Evolutionary conservation across 35 echinoderm and acorn worm genomes (phyloP).

Genomic region (Stichopus chloronotus): DNA sequence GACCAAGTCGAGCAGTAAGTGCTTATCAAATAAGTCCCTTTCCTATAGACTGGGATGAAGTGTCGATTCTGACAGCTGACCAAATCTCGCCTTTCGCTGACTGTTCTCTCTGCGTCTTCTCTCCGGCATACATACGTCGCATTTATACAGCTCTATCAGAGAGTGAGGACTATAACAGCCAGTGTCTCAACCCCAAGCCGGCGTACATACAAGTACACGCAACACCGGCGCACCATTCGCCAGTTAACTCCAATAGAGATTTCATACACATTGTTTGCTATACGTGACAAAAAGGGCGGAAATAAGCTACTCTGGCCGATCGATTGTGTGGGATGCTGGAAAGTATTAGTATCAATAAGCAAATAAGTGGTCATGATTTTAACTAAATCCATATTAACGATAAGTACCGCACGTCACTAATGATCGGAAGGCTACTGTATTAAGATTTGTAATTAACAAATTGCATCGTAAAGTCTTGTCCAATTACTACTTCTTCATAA

Average conservation of each 20-base stretch:
- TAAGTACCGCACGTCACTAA: background rate
- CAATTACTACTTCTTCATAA: background rate
- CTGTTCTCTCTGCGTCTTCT: too few species aligned
- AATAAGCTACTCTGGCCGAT: background rate
- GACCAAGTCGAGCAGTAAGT: too few species aligned
- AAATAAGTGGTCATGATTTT: background rate
- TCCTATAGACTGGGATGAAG: too few species aligned
- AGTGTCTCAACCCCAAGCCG: background rate
- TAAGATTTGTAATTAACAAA: background rate
- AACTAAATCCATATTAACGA: background rate
- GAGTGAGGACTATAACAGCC: background rate
- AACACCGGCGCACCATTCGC: background rate
- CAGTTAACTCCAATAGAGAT: background rate
- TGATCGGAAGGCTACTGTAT: background rate
- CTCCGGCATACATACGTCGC: background rate
- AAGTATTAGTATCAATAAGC: background rate
- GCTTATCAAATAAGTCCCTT: too few species aligned
- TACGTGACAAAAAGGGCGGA: background rate
- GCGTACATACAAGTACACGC: too few species aligned
- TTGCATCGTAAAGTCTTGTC: background rate
- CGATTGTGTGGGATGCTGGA: background rate
- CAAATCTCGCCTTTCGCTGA: too few species aligned
- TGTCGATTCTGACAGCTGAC: too few species aligned
- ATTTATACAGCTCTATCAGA: background rate
- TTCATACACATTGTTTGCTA: background rate